Conservation (phyloP, 1,140 invertebrate genomes). For the Frieseomelitta varia region DNA sequence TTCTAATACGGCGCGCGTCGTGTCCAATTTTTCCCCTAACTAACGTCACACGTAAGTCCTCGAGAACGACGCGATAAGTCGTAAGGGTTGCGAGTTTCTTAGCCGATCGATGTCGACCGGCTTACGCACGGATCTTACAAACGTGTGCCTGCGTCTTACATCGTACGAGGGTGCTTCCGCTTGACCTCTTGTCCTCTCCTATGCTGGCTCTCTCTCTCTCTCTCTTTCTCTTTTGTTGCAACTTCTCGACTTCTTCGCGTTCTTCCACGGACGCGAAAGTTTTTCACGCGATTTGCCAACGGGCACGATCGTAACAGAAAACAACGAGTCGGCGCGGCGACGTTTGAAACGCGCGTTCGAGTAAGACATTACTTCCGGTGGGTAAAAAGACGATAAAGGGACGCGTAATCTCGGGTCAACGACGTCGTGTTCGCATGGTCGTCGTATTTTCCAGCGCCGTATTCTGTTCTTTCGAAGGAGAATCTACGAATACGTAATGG, state of each 20-base stretch:
- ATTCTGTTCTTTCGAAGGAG: neutral
- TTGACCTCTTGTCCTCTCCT: constrained; percentile 16
- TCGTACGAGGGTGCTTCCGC: neutral
- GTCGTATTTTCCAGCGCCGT: neutral
- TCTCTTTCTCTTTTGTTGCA: too few species aligned
- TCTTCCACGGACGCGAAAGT: neutral
- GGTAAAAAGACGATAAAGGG: neutral
- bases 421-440: neutral
- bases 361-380: constrained; percentile 1
- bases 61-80: constrained; percentile 15
- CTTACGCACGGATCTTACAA: constrained; percentile 43
- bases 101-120: constrained; percentile 11
- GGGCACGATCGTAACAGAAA: neutral
- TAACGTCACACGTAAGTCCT: constrained; percentile 28
- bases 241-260: too few species aligned
- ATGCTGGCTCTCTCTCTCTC: neutral
- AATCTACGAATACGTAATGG: constrained; percentile 7
- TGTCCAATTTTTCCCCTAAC: neutral
- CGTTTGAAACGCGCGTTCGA: neutral
- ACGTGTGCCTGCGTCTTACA: neutral
- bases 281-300: constrained; percentile 21
- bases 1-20: neutral
- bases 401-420: constrained; percentile 4
- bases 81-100: constrained; percentile 49
- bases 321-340: neutral